Percentiles rank a stretch among this genome's conserved stretches.
Conservation (phyloP, 2,113 vertebrate species). For the Promerops cafer region DNA sequence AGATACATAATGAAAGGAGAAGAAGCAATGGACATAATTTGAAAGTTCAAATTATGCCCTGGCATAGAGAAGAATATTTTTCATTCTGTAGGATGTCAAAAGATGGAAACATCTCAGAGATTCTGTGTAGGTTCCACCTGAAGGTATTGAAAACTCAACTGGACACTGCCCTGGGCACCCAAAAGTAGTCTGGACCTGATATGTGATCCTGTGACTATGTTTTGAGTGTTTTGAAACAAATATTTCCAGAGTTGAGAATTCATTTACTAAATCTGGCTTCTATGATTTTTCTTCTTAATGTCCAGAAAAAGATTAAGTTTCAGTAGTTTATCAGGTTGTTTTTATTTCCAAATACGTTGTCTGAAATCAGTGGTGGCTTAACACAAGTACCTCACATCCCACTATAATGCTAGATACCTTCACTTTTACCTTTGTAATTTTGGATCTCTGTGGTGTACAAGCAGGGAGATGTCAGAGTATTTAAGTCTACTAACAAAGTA, state of each 20-base stretch:
- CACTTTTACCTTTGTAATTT: not conserved
- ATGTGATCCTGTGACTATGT: not conserved
- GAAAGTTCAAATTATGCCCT: not conserved
- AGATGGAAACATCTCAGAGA: not conserved
- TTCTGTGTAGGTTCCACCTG: not conserved
- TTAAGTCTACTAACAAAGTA: not conserved
- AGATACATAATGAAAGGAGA: not conserved
- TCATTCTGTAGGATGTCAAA: not conserved
- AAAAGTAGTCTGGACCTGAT: not conserved
- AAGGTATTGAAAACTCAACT: not conserved
- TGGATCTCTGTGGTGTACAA: accelerated
- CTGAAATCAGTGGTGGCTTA: not conserved
- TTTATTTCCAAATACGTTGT: not conserved
- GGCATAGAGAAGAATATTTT: not conserved
- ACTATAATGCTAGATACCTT: not conserved
- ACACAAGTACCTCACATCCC: not conserved
- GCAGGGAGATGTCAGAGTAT: not conserved
- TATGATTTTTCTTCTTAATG: not conserved
- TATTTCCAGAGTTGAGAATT: not conserved
- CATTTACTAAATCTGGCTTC: not conserved
- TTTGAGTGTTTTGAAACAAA: not conserved
- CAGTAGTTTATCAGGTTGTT: not conserved
- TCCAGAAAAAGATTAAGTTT: not conserved
- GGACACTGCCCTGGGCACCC: accelerated
- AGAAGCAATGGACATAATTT: not conserved